Base-by-base conservation (phyloP, 2,797 vertebrate species). In the Lithobates sylvaticus region DNA sequence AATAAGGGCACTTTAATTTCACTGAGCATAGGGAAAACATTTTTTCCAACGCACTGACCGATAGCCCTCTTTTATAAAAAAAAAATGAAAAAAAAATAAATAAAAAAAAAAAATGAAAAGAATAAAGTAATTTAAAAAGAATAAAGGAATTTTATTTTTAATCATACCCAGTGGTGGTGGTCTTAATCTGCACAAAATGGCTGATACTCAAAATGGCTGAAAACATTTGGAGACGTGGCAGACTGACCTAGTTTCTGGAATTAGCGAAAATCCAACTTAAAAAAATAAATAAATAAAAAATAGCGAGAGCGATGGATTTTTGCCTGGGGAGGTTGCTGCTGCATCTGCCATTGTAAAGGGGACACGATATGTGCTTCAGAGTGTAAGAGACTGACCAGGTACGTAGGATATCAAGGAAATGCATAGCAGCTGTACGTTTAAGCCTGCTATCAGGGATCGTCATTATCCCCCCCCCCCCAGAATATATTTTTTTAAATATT, bases 171-270 rank as follows among this genome's bases (percentile, higher is more conserved):
- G 32, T 16, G 16, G 29, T 3, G 18, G 23, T 64, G 13, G 27
- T 16, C 10, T 12, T 18, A 39, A 67, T 36, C 42, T 80, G 26
- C 34, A 27, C 58, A 77, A 83, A 83, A 86, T 82, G 79, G 73
- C 29, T n/a, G 74, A 32, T n/a, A 68, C 27, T 23, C 54, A 83
- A 84, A 68, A 79, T 79, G 81, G 81, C 15, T n/a, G 81, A 61
- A 84, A 47, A 58, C 4, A 83, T 75, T 65, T 23, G 47, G 76
- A 75, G 34, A 29, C 32, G 36, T 36, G 36, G 70, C 42, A n/a
- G 76, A 27, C 16, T 84, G 86, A 84, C 86, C 86, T 87, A 87
- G 86, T 78, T 87, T 78, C 58, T 54, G 32, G 86, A 87, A 87
- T 87, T 75, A 84, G 86, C 68, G 76, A 76, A 79, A 87, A 87